Conservation (phyloP, 2,888 invertebrate species). For the Vesta saturnalis region DNA sequence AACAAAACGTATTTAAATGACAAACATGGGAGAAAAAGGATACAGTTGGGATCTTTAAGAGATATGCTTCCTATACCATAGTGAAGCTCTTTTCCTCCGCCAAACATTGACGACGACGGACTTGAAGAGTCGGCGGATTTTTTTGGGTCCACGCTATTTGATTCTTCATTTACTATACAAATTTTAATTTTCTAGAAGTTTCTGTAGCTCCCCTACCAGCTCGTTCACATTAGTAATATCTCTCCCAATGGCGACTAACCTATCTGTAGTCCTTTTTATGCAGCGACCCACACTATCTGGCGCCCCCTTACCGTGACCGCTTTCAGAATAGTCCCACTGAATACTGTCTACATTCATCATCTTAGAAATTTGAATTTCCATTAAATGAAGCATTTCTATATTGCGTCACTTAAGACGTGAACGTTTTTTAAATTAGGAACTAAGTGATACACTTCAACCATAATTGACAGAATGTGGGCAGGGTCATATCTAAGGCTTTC, state of each 20-base stretch:
- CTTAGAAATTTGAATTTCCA: constrained; percentile 48
- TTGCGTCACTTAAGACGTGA: constrained; percentile 37
- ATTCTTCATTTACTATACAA: no score
- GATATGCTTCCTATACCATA: not conserved
- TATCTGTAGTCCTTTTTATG: not conserved
- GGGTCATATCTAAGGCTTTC: constrained; percentile 51
- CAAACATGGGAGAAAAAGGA: not conserved
- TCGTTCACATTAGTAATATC: no score
- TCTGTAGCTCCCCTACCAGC: no score
- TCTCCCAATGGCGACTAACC: not conserved
- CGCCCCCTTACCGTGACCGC: constrained; percentile 53
- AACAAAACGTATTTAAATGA: not conserved
- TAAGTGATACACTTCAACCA: no score
- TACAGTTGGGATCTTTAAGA: not conserved
- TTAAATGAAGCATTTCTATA: constrained; percentile 27
- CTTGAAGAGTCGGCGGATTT: not conserved
- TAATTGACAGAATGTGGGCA: no score
- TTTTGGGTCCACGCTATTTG: not conserved
- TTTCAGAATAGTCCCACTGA: constrained; percentile 53
- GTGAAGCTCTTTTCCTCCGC: not conserved
- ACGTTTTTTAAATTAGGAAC: no score
- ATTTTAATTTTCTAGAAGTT: no score
- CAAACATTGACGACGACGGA: not conserved
- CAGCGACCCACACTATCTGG: not conserved
- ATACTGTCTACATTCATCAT: no score